A percentile compares a stretch with the other conserved stretches of the same genome.
phyloP scores from a whole-genome alignment of 2,113 vertebrate species.

The Gadus chalcogrammus region DNA sequence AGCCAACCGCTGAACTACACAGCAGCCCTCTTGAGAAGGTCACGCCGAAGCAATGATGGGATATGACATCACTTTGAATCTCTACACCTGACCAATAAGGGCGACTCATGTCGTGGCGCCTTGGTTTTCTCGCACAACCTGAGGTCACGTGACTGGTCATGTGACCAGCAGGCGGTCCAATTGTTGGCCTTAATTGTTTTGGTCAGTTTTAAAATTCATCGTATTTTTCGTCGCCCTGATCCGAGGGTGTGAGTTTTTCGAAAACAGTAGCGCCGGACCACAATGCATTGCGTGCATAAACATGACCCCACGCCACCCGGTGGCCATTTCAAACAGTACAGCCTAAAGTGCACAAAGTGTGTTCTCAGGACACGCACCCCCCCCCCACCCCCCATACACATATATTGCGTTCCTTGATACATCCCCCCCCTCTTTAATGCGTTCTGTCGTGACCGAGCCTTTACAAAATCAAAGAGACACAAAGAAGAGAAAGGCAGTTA shows the following conservation, averaged over 20 bases:
- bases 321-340: constrained; percentile 68
- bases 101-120: too few relatives aligned
- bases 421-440: constrained; percentile 46
- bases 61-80: too few relatives aligned
- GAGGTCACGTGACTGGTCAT: too few relatives aligned
- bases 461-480: constrained; percentile 5
- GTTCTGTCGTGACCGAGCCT: constrained; percentile 44
- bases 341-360: constrained; percentile 76
- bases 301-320: constrained; percentile 45
- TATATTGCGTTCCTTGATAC: constrained; percentile 38
- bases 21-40: too few relatives aligned
- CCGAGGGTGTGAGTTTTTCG: constrained; percentile 42
- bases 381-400: constrained; percentile 42
- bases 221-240: constrained; percentile 39
- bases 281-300: constrained; percentile 38
- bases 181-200: not conserved
- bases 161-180: constrained; percentile 7
- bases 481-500: constrained; percentile 52
- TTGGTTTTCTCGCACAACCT: too few relatives aligned
- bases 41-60: too few relatives aligned
- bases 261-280: constrained; percentile 45
- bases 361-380: constrained; percentile 46
- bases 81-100: too few relatives aligned
- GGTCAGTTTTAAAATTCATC: too few relatives aligned
- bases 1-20: too few relatives aligned